Percentiles rank a stretch among this genome's conserved stretches.
phyloP scores from a whole-genome alignment of 2,888 invertebrate genomes.

The Hyles lineata region DNA sequence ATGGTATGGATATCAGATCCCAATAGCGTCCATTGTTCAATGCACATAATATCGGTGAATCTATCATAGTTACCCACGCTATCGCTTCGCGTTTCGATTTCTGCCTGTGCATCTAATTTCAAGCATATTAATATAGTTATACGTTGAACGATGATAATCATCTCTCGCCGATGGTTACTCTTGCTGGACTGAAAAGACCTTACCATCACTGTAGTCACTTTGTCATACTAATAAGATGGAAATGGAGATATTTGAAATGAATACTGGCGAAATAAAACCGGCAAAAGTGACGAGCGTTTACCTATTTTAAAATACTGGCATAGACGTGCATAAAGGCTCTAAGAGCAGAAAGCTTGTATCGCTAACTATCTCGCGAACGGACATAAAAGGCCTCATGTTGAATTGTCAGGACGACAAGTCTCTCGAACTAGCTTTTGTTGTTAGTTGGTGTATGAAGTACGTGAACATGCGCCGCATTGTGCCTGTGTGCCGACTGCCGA shows the following conservation, averaged over 20 bases:
- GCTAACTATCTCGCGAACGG: conserved; percentile 5
- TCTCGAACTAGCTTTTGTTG: conserved; percentile 44
- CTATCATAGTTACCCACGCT: too few relatives aligned
- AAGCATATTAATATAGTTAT: too few relatives aligned
- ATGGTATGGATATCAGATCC: too few relatives aligned
- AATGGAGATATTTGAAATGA: not conserved
- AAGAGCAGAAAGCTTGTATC: not conserved
- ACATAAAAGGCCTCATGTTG: conserved; percentile 35
- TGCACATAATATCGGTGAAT: too few relatives aligned
- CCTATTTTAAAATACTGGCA: not conserved
- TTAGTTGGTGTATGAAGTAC: conserved; percentile 36
- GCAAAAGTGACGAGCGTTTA: not conserved
- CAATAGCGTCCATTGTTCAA: too few relatives aligned
- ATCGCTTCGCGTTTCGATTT: too few relatives aligned
- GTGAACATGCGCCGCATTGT: conserved; percentile 39
- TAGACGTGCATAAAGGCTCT: conserved; percentile 10
- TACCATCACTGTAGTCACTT: too few relatives aligned
- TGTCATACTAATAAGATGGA: too few relatives aligned
- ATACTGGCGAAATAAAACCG: not conserved
- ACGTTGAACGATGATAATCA: too few relatives aligned
- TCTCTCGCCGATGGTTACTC: too few relatives aligned
- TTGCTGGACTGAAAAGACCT: too few relatives aligned
- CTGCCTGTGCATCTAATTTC: too few relatives aligned
- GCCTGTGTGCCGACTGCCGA: conserved; percentile 8
- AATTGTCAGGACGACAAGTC: conserved; percentile 42